Evolutionary conservation across 2,113 vertebrate species (phyloP).

Genomic region (Chaetodon trifascialis): DNA sequence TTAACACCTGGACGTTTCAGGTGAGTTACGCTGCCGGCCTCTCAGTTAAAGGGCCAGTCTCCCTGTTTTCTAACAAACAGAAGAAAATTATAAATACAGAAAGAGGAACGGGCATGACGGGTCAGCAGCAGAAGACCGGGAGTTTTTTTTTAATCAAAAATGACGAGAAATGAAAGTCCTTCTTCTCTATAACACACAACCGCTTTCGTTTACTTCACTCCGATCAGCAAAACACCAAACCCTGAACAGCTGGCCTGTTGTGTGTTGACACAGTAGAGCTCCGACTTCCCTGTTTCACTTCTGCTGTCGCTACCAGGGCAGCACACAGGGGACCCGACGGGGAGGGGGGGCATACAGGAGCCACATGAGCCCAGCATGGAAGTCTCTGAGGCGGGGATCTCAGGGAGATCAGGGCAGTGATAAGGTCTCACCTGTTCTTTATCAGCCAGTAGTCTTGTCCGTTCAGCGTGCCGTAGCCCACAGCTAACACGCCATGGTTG

Average conservation of each 20-base stretch:
- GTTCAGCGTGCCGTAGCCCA: constrained; percentile 89
- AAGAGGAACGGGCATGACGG: background rate
- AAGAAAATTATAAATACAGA: background rate
- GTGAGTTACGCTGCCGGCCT: background rate
- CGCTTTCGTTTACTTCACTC: background rate
- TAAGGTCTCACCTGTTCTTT: constrained; percentile 91
- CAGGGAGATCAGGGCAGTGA: background rate
- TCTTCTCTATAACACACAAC: background rate
- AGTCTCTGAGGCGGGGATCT: too few relatives aligned
- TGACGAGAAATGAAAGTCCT: constrained; percentile 7
- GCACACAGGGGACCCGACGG: background rate
- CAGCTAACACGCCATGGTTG: constrained; percentile 89
- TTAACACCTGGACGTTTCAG: background rate
- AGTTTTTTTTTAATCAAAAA: background rate
- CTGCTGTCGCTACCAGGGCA: background rate
- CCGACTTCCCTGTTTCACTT: constrained; percentile 47
- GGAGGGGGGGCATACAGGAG: background rate
- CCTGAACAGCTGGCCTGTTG: background rate
- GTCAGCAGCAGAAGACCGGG: background rate
- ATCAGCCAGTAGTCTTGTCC: constrained; percentile 93
- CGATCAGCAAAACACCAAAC: constrained; percentile 18
- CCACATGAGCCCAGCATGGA: background rate
- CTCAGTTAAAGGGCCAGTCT: background rate
- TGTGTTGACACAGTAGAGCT: background rate
- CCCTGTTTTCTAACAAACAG: too few relatives aligned